phyloP scores from a whole-genome alignment of 2,113 vertebrate species.

The Caranx melampygus region DNA sequence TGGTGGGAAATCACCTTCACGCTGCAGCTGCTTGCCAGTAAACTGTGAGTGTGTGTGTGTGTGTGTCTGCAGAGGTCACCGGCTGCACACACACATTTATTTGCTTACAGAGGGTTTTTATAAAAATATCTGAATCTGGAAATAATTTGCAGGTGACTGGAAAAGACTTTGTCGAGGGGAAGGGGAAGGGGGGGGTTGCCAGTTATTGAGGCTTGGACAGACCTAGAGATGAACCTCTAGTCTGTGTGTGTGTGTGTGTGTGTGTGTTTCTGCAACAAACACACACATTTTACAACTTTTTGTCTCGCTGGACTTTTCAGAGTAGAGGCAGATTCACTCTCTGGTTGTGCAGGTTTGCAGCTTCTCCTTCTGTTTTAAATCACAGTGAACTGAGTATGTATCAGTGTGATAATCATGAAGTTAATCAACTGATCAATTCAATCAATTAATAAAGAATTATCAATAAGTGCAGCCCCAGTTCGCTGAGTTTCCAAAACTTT shows the following conservation, averaged over 20 bases:
- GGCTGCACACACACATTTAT: background rate
- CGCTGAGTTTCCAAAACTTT: no score
- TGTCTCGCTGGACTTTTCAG: no score
- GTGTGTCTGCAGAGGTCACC: background rate
- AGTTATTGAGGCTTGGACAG: no score
- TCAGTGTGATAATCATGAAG: background rate
- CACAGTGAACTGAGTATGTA: background rate
- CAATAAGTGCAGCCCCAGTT: no score
- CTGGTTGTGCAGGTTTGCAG: background rate
- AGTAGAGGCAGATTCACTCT: background rate
- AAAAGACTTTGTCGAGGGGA: background rate
- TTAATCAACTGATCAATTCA: background rate
- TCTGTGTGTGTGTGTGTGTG: no score
- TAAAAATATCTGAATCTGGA: background rate
- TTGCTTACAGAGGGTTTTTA: background rate
- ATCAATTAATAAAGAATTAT: background rate
- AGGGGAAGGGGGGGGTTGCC: no score
- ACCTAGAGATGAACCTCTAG: no score
- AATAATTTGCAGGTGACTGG: background rate
- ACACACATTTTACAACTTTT: no score
- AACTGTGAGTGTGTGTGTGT: background rate
- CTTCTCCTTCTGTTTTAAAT: background rate
- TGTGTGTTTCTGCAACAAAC: no score
- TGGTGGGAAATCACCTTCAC: constrained; percentile 3
- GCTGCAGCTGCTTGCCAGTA: background rate